Base-by-base conservation (phyloP, 2,888 invertebrate genomes). In the Plebejus anna region DNA sequence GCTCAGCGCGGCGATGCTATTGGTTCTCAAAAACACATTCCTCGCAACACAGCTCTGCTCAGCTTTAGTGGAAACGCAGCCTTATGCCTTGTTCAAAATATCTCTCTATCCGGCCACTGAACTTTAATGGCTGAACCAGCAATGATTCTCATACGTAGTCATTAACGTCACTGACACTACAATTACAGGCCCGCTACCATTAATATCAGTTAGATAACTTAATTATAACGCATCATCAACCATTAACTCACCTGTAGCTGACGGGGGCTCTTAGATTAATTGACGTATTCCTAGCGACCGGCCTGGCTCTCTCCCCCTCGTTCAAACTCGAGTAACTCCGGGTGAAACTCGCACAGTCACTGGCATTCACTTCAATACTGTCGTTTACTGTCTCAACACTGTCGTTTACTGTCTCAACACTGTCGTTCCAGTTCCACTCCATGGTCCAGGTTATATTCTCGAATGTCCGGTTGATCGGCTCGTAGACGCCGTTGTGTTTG, bases 201-300 rank as follows among this genome's bases (percentile, higher is more conserved):
- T 42, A 42, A 36, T 38, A 6, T 70, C 2, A 36, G 22, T 36
- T 36, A 66, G 13, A 66, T 66, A 13, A 36, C 13, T 66, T 32
- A 66, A 66, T 66, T 66, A 66, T 32, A 32, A 66, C 66, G 5
- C 11, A 66, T 36, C 61, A 66, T 22, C 22, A 59, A 16, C n/a
- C 22, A 59, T 59, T 59, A 61, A 61, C 6, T 94, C 92, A 95
- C 95, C 95, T 87, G 81, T 94, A 94, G 82, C 92, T 95, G 51
- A 95, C 82, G 22, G 94, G 92, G 70, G 91, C 88, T 80, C 95
- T 86, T 79, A 95, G 85, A 83, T 94, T 95, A 2, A 90, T 80
- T 1, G 93, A 90, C 11, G 84, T 81, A 16, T 83, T 85, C 78
- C 90, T 86, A n/a, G 87, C 81, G 78, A 85, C 81, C 38, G 79